Base-by-base conservation (phyloP, 2,113 vertebrate species). In the Hiodon alosoides region DNA sequence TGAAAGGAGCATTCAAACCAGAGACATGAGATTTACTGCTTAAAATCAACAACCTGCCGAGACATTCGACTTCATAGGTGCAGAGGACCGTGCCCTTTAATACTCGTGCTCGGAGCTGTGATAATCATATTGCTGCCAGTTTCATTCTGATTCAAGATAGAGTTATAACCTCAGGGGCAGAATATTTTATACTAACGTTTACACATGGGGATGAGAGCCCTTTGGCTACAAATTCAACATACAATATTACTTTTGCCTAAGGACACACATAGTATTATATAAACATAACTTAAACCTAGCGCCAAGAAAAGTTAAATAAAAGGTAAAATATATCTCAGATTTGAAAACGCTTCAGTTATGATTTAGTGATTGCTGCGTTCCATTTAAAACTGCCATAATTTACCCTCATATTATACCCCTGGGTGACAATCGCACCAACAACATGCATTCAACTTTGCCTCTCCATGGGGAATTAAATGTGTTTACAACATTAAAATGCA, bases 191-290 rank as follows among this genome's bases (percentile, higher is more conserved):
- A 85, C 81, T 82, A 83, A 65, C 65, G 61, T 70, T 78, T 87
- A 89, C 80, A 67, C 71, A 73, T 87, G 90, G 90, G 91, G 91
- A 91, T 91, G 89, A 31, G 31, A 90, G 85, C 84, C 85, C 84
- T 86, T 88, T 88, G 87, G 85, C 85, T 87, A 85, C 86, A 87
- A 90, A 89, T 90, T 86, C 83, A 84, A 83, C 81, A 89, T 85
- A 87, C 85, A 85, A 84, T 89, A 91, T 91, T 86, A 90, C 90
- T 89, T 88, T 82, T 89, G 86, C 87, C 87, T 86, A 75, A 71
- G 84, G 87, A 88, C 79, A 79, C 83, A 87, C 82, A 83, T 86
- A 87, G 89, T 90, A 90, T 90, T 90, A 82, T 85, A 88, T 81
- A 83, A 87, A 84, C 79, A 75, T 83, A 83, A 89, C 87, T 85